Evolutionary conservation across 2,888 invertebrate species (phyloP).

Genomic region (Oscheius sp.): DNA sequence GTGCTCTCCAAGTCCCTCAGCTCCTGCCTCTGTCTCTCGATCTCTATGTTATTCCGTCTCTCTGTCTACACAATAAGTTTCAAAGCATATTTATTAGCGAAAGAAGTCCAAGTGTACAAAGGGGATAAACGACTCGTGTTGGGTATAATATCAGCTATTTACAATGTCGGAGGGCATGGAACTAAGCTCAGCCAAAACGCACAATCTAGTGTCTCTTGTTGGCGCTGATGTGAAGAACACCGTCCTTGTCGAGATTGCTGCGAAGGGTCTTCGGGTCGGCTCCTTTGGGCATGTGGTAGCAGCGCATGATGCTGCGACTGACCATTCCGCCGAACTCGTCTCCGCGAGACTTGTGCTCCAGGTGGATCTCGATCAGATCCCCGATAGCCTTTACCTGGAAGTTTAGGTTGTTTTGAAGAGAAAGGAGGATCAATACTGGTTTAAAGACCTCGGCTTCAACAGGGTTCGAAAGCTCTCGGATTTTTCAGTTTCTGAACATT

Average conservation of each 20-base stretch:
- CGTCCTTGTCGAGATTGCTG: conserved; percentile 30
- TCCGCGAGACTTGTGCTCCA: conserved; percentile 29
- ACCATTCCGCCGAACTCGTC: conserved; percentile 15
- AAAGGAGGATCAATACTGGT: neutral
- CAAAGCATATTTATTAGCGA: no score
- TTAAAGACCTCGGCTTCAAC: neutral
- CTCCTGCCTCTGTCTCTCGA: neutral
- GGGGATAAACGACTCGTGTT: no score
- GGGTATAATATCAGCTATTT: no score
- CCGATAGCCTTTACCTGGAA: conserved; percentile 37
- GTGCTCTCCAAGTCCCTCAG: conserved; percentile 48
- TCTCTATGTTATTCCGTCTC: no score
- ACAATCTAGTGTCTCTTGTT: conserved; percentile 25
- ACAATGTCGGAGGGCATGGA: neutral
- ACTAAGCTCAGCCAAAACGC: no score
- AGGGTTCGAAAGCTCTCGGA: neutral
- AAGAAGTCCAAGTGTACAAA: no score
- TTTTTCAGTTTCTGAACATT: neutral
- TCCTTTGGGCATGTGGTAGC: conserved; percentile 35
- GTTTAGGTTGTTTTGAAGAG: neutral
- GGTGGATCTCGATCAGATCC: conserved; percentile 37
- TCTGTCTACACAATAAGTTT: no score
- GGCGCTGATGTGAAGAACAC: conserved; percentile 34
- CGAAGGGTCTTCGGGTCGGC: conserved; percentile 20
- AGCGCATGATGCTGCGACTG: conserved; percentile 19